A percentile compares a stretch with the other conserved stretches of the same genome.
phyloP scores from a whole-genome alignment of 2,888 invertebrate genomes.

The Drosophila limbata region DNA sequence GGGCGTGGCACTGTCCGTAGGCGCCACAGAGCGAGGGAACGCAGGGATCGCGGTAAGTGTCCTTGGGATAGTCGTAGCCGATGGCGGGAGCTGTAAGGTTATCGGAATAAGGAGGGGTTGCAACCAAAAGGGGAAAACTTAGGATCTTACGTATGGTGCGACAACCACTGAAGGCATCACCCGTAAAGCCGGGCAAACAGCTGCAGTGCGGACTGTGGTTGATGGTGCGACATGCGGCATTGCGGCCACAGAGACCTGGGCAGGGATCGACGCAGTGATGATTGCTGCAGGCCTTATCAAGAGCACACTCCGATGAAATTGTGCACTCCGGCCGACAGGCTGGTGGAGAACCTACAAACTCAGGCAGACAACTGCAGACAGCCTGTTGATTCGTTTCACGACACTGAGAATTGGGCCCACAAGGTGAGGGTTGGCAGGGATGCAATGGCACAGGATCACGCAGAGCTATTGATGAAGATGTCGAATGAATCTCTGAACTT shows the following conservation, averaged over 20 bases:
- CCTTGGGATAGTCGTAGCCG: slow-evolving; percentile 63
- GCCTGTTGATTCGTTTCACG: slow-evolving; percentile 86
- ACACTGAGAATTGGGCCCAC: slow-evolving; percentile 89
- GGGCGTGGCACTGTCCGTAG: slow-evolving; percentile 87
- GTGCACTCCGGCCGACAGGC: slow-evolving; percentile 92
- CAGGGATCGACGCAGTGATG: slow-evolving; percentile 90
- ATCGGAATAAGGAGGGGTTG: not conserved
- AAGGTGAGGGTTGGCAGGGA: slow-evolving; percentile 88
- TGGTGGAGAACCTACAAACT: slow-evolving; percentile 89
- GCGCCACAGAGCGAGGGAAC: slow-evolving; percentile 89
- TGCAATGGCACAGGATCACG: slow-evolving; percentile 83
- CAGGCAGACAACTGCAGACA: slow-evolving; percentile 88
- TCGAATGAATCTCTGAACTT: slow-evolving; percentile 14
- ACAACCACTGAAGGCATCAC: slow-evolving; percentile 89
- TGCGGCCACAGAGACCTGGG: slow-evolving; percentile 90
- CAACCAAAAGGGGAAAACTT: not conserved
- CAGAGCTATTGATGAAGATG: slow-evolving; percentile 65
- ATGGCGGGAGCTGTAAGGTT: slow-evolving; percentile 66
- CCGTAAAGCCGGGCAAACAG: slow-evolving; percentile 88
- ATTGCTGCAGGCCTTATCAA: slow-evolving; percentile 88
- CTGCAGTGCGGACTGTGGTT: slow-evolving; percentile 91
- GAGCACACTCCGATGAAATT: slow-evolving; percentile 88
- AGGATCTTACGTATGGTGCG: slow-evolving; percentile 85
- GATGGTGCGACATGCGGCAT: slow-evolving; percentile 87
- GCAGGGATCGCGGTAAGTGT: slow-evolving; percentile 87